Conservation (phyloP, 2,888 invertebrate species). For the Temnothorax rugatulus region DNA sequence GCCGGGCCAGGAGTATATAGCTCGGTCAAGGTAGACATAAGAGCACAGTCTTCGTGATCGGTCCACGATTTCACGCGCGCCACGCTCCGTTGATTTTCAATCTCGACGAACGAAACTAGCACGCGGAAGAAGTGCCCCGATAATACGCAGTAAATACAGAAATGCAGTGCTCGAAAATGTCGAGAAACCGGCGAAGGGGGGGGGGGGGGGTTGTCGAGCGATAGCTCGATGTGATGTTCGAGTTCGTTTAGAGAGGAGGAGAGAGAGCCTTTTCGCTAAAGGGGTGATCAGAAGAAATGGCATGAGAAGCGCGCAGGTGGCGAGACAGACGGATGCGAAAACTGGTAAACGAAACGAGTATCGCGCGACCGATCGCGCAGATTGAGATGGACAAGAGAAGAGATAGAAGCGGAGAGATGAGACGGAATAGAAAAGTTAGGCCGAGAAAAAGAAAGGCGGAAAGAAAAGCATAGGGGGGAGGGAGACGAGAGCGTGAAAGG, state of each 20-base stretch:
- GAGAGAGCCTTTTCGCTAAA: constrained; percentile 32
- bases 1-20: background rate
- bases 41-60: constrained; percentile 7
- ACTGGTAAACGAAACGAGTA: background rate
- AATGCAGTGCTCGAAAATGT: constrained; percentile 51
- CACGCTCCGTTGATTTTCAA: constrained; percentile 58
- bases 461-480: background rate
- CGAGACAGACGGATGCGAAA: constrained; percentile 13
- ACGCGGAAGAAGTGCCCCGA: background rate
- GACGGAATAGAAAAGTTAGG: constrained; percentile 17
- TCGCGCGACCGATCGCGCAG: background rate
- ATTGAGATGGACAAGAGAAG: background rate
- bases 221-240: constrained; percentile 59
- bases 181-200: background rate
- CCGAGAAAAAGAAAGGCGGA: constrained; percentile 10
- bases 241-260: constrained; percentile 60
- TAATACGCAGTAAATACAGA: constrained; percentile 51
- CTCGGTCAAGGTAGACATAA: constrained; percentile 17
- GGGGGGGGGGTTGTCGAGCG: constrained; percentile 20
- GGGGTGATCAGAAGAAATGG: constrained; percentile 40
- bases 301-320: constrained; percentile 38
- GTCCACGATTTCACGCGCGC: constrained; percentile 45
- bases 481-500: constrained; percentile 37
- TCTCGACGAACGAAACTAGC: constrained; percentile 50
- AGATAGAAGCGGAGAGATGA: background rate